Base-by-base conservation (phyloP, 2,888 invertebrate genomes). In the Diaphora mendica region DNA sequence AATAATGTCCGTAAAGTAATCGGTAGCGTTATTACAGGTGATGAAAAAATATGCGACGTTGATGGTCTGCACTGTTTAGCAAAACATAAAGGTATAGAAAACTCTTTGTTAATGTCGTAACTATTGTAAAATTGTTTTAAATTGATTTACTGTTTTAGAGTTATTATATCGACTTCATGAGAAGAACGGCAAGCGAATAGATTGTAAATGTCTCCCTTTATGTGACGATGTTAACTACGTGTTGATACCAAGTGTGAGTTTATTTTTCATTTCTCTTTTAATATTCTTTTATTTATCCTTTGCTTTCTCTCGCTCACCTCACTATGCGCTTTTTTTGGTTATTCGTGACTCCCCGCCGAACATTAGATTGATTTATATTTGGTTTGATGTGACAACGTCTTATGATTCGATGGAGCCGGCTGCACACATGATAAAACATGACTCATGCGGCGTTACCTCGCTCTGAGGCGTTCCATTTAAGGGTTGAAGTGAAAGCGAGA, bases 201-300 rank as follows among this genome's bases (percentile, higher is more conserved):
- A 96, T 81, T 97, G 97, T 86, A 96, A 95, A 51, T 97, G 97
- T 85, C 91, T 96, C 73, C 96, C 97, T 15, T 96, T 97, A 79
- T 97, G 97, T 82, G 97, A 97, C 82, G 97, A 97, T 83, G 97
- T 97, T 1, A 97, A 97, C 86, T 97, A 97, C 82, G 96, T 97
- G 17, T 92, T 97, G 15, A 97, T 97, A 76, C 96, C 96, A 26
- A 93, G 96, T 87, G 97, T 97, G 90, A 92, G 96, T 73, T 48
- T 55, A 39, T 44, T 30, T 39, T 9, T 39, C 20, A 23, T 7
- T 48, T 17, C 1, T 17, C n/a, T 48, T 48, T 44, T 17, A 44
- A 17, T 17, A 4, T 20, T 48, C 20, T 20, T 48, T 20, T 20
- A 17, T 48, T 48, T 20, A 7, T 44, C 0, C 1, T 48, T 48